These are phyloP conservation scores for Aphaenogaster floridana DNA, from an alignment of 1,140 invertebrate genomes.

Conservation along the genomic window DNA sequence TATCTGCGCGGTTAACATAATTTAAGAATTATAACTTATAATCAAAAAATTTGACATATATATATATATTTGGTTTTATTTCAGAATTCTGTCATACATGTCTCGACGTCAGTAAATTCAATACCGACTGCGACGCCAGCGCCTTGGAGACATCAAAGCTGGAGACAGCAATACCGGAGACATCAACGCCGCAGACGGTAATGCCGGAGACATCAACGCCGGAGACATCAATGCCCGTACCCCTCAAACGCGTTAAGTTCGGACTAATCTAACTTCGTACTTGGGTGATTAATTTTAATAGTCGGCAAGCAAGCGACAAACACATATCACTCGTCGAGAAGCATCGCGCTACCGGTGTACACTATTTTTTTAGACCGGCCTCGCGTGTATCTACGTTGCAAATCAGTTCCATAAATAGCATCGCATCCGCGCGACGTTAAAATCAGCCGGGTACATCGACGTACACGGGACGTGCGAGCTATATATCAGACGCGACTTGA, in stretches of 20 bases:
- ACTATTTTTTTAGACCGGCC: background rate
- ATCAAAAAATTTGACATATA: background rate
- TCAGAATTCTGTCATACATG: background rate
- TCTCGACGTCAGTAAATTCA: background rate
- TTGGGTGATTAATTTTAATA: conserved; percentile 50
- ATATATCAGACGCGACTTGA: conserved; percentile 59
- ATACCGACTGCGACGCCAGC: background rate
- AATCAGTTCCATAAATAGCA: conserved; percentile 60
- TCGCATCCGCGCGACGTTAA: conserved; percentile 28
- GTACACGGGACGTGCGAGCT: conserved; percentile 26
- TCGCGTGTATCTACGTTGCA: conserved; percentile 46
- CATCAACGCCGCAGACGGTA: background rate
- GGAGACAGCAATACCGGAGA: background rate
- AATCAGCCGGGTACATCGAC: conserved; percentile 46
- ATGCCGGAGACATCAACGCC: conserved; percentile 1
- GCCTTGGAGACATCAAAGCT: background rate
- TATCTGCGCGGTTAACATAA: conserved; percentile 6
- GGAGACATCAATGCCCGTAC: conserved; percentile 3
- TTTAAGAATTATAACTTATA: background rate
- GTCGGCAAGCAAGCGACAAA: conserved; percentile 16
- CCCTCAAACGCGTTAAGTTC: background rate
- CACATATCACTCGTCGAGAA: conserved; percentile 44
- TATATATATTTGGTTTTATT: background rate
- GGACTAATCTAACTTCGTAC: conserved; percentile 44
- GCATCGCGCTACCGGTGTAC: conserved; percentile 43